phyloP scores from a whole-genome alignment of 2,888 invertebrate species.

The Leptothorax acervorum region DNA sequence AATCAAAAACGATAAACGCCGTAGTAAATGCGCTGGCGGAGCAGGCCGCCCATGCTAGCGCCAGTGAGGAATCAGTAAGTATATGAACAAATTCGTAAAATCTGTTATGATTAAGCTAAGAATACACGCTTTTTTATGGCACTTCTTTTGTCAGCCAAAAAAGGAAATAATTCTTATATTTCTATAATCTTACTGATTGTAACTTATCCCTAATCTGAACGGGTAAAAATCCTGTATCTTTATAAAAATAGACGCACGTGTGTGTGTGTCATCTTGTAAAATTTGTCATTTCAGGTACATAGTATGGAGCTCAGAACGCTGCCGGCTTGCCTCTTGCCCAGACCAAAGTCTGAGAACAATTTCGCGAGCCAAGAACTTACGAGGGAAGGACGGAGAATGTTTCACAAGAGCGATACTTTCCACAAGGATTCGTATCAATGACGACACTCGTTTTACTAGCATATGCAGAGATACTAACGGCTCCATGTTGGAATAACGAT shows the following conservation, averaged over 20 bases:
- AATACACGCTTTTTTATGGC: not conserved
- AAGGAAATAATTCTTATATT: not conserved
- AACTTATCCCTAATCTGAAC: not conserved
- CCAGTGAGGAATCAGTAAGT: constrained; percentile 91
- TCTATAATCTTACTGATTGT: not conserved
- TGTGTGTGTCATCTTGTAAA: constrained; percentile 66
- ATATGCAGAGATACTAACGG: constrained; percentile 84
- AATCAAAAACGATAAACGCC: constrained; percentile 95
- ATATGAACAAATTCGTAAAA: constrained; percentile 24
- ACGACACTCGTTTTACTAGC: constrained; percentile 91
- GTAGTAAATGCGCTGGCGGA: constrained; percentile 97
- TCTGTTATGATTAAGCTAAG: not conserved
- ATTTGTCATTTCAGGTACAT: constrained; percentile 87
- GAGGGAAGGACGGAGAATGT: constrained; percentile 86
- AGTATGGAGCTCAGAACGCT: constrained; percentile 90
- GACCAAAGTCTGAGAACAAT: constrained; percentile 94
- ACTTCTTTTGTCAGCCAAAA: not conserved
- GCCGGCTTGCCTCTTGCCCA: constrained; percentile 89
- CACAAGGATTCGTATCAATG: constrained; percentile 91
- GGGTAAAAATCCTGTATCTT: constrained; percentile 65
- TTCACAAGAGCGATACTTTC: constrained; percentile 93
- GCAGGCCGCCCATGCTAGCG: constrained; percentile 94
- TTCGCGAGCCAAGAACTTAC: constrained; percentile 89
- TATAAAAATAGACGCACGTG: not conserved
- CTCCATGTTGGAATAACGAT: constrained; percentile 69